A percentile compares a stretch with the other conserved stretches of the same genome.
These are phyloP conservation scores for Peromyscus melanophrys DNA, from an alignment of 2,797 vertebrate species.

Conservation along the genomic window DNA sequence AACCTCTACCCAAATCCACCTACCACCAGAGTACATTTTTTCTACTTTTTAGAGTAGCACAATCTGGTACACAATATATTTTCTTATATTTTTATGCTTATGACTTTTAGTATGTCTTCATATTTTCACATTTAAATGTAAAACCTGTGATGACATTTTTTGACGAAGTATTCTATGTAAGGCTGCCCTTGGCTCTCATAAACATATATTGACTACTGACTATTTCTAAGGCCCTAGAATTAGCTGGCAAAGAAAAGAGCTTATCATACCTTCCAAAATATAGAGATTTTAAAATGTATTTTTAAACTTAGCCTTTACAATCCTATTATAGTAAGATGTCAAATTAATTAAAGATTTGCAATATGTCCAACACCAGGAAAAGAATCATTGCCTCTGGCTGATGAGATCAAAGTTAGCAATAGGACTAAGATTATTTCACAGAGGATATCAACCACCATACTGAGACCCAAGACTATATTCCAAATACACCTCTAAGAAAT, in stretches of 20 bases:
- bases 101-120: neutral
- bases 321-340: neutral
- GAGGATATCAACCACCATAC: neutral
- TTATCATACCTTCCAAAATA: neutral
- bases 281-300: neutral
- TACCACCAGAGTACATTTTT: neutral
- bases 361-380: neutral
- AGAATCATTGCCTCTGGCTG: neutral
- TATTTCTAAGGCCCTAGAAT: neutral
- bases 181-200: neutral
- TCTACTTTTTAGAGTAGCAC: neutral
- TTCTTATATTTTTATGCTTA: neutral
- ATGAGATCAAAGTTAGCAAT: constrained; percentile 19
- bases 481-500: neutral
- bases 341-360: constrained; percentile 46
- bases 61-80: neutral
- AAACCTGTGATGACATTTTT: neutral
- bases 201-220: neutral
- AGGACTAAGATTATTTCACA: neutral
- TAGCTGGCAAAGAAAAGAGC: neutral
- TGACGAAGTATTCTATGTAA: neutral
- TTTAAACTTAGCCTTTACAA: neutral
- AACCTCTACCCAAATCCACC: neutral
- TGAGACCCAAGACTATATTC: neutral
- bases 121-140: neutral